phyloP scores from a whole-genome alignment of 1,140 invertebrate species.

The Triops longicaudatus region DNA sequence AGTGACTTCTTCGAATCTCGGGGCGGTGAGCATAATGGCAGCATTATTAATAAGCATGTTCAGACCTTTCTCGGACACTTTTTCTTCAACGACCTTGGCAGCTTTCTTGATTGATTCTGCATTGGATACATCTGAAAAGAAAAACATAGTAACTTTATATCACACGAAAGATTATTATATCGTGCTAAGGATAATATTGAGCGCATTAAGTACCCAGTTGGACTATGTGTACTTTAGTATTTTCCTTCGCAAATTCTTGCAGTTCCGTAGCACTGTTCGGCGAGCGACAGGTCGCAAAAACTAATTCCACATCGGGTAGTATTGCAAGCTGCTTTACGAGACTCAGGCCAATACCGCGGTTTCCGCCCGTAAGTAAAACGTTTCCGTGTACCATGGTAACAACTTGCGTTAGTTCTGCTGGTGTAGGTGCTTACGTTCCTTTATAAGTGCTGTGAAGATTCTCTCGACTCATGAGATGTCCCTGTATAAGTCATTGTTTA shows the following conservation, averaged over 20 bases:
- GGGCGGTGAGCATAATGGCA: slow-evolving; percentile 62
- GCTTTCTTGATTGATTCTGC: slow-evolving; percentile 51
- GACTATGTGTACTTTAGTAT: slow-evolving; percentile 15
- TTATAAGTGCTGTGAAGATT: too few species aligned
- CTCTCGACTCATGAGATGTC: too few species aligned
- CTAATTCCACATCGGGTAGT: not conserved
- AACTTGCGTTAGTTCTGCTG: too few species aligned
- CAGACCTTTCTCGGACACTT: slow-evolving; percentile 55
- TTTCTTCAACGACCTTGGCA: slow-evolving; percentile 44
- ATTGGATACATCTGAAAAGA: slow-evolving; percentile 51
- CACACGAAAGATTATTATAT: slow-evolving; percentile 34
- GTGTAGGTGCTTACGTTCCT: too few species aligned
- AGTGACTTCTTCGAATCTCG: slow-evolving; percentile 58
- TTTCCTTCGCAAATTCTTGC: slow-evolving; percentile 24
- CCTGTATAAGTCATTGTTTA: too few species aligned
- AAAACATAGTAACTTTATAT: slow-evolving; percentile 36
- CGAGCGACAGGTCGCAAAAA: not conserved
- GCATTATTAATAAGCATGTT: slow-evolving; percentile 84
- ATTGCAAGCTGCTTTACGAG: too few species aligned
- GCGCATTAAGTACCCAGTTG: slow-evolving; percentile 27
- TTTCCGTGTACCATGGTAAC: too few species aligned
- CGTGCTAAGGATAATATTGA: too few species aligned
- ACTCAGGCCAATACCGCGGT: too few species aligned
- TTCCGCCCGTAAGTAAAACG: too few species aligned
- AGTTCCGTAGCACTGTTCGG: not conserved